Base-by-base conservation (phyloP, 1,140 invertebrate species). In the Dendrolimus punctatus region DNA sequence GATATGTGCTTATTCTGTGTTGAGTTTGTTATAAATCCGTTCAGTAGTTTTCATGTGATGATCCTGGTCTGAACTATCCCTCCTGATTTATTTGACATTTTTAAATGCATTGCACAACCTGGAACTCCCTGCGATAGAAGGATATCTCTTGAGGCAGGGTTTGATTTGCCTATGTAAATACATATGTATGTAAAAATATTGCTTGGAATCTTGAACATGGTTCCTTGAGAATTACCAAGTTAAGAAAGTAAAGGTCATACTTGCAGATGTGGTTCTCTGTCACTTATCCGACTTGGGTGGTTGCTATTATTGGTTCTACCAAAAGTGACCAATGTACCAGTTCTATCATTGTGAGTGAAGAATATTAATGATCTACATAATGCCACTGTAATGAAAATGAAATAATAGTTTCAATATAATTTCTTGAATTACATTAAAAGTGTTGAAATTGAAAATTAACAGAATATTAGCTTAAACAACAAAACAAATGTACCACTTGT, bases 261-360 rank as follows among this genome's bases (percentile, higher is more conserved):
- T 60, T 85, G 82, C 60, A 83, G 9, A 55, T 79, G 71, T 57
- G 82, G 82, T 48, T 83, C 78, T 58, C 75, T 82, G 36, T 85
- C 79, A 42, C 71, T 70, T 41, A 83, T 76, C 9, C 75, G 68
- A 52, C 64, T 71, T 46, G 77, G 79, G 46, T 66, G 40, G 64
- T 45, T 68, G 39, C 51, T 58, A 7, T 53, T 53, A 52, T 62
- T 60, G 40, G 39, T 66, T 48, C 79, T 83, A 2, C 76, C 72
- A 73, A 79, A 85, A 46, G 71, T 79, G 5, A 83, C 71, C 48
- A 85, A 58, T 23, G 80, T 85, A 37, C 76, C 79, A 43, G 62
- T 61, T 43, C 67, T 67, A 9, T 85, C 82, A 36, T 58, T 61
- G 53, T 82, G 77, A 46, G 68, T 68, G 47, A 85, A 77, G 39